Percentiles rank a stretch among this genome's conserved stretches.
Conservation (phyloP, 1,140 invertebrate species). For the Episyrphus balteatus region DNA sequence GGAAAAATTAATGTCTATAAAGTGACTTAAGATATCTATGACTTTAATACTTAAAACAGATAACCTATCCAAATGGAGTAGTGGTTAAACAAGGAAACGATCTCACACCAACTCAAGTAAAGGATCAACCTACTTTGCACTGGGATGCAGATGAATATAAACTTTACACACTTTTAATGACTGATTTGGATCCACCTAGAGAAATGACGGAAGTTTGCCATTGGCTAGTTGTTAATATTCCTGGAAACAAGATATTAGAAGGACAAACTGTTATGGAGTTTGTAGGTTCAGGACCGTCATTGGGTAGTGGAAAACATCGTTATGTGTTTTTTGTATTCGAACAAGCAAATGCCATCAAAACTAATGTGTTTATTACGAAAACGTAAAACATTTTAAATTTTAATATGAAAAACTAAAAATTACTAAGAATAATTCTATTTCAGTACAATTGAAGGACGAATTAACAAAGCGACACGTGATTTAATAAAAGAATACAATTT, state of each 20-base stretch:
- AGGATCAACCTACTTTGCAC: slow-evolving; percentile 51
- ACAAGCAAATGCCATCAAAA: too few species aligned
- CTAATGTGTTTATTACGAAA: too few species aligned
- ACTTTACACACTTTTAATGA: slow-evolving; percentile 65
- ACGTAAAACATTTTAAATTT: too few species aligned
- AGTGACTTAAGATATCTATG: too few species aligned
- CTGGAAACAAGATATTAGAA: slow-evolving; percentile 55
- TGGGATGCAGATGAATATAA: slow-evolving; percentile 48
- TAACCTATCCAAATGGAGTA: slow-evolving; percentile 43
- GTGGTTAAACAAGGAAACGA: slow-evolving; percentile 53
- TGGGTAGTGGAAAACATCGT: slow-evolving; percentile 74
- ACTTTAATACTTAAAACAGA: too few species aligned
- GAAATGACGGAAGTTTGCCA: slow-evolving; percentile 79
- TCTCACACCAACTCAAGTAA: slow-evolving; percentile 56
- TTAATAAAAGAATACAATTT: slow-evolving; percentile 66
- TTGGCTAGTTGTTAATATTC: slow-evolving; percentile 87
- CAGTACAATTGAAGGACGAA: slow-evolving; percentile 59
- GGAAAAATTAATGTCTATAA: too few species aligned
- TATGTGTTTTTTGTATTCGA: slow-evolving; percentile 85
- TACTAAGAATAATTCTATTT: slow-evolving; percentile 39
- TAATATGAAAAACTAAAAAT: slow-evolving; percentile 19
- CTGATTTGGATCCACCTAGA: slow-evolving; percentile 50
- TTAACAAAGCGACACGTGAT: slow-evolving; percentile 63
- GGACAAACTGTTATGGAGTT: slow-evolving; percentile 75
- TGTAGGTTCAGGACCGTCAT: slow-evolving; percentile 74